phyloP scores from a whole-genome alignment of 2,113 vertebrate genomes.

The Ctenodactylus gundi region DNA sequence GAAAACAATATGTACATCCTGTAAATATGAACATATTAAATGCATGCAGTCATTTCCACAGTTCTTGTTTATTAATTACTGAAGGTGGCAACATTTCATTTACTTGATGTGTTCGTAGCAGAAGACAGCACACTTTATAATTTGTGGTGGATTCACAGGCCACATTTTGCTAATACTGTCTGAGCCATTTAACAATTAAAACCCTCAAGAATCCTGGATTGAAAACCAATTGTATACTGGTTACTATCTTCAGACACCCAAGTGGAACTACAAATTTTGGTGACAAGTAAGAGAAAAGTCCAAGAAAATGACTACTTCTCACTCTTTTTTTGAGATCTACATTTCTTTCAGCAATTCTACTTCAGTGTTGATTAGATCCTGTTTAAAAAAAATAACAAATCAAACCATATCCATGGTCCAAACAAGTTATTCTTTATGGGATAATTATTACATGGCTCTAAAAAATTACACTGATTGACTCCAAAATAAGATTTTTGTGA shows the following conservation, averaged over 20 bases:
- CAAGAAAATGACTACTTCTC: background rate
- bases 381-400: background rate
- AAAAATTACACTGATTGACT: no score
- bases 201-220: background rate
- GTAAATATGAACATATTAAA: background rate
- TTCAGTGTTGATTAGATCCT: background rate
- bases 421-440: background rate
- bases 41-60: background rate
- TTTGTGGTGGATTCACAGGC: background rate
- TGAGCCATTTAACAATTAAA: background rate
- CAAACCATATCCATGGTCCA: background rate
- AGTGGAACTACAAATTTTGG: background rate
- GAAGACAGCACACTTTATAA: background rate
- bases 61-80: background rate
- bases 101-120: background rate
- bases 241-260: background rate
- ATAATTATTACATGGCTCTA: background rate
- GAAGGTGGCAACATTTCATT: background rate
- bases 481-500: background rate
- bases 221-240: background rate
- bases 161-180: background rate
- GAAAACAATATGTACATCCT: background rate
- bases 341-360: background rate
- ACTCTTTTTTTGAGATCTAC: background rate
- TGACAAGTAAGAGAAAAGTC: background rate